Conservation (phyloP, 2,113 vertebrate genomes). For the Rhabdomys dilectus region DNA sequence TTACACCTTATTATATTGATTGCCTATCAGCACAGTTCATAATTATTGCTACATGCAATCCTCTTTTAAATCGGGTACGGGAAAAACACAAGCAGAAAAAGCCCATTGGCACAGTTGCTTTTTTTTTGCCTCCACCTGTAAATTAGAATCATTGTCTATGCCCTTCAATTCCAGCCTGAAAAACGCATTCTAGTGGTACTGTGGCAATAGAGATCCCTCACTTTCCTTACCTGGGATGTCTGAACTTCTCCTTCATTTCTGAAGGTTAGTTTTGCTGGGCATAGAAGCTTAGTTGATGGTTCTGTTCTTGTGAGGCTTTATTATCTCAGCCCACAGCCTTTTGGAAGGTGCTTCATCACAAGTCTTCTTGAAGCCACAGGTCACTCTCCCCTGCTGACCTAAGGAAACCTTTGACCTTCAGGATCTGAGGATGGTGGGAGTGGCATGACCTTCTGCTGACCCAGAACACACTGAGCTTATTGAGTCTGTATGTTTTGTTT, state of each 20-base stretch:
- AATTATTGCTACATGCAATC: not conserved
- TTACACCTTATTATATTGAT: not conserved
- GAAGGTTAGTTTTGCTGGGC: not conserved
- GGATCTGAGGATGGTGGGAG: too few relatives aligned
- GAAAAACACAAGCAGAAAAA: not conserved
- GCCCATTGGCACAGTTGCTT: not conserved
- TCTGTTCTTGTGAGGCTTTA: not conserved
- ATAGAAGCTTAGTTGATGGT: accelerated
- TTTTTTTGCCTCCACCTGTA: too few relatives aligned
- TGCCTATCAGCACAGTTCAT: not conserved
- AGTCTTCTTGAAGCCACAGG: not conserved
- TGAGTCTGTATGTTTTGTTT: not conserved
- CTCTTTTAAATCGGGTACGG: not conserved
- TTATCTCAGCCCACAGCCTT: too few relatives aligned
- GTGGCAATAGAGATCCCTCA: too few relatives aligned
- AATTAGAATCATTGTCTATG: accelerated
- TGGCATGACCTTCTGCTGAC: not conserved
- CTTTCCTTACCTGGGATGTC: not conserved
- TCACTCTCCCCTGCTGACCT: not conserved
- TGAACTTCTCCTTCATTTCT: too few relatives aligned
- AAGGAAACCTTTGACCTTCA: not conserved
- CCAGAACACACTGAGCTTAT: not conserved
- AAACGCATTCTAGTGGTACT: too few relatives aligned
- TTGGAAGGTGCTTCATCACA: accelerated
- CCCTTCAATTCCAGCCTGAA: not conserved